Conservation (phyloP, 2,797 vertebrate genomes). For the Sebastes iracundus region DNA sequence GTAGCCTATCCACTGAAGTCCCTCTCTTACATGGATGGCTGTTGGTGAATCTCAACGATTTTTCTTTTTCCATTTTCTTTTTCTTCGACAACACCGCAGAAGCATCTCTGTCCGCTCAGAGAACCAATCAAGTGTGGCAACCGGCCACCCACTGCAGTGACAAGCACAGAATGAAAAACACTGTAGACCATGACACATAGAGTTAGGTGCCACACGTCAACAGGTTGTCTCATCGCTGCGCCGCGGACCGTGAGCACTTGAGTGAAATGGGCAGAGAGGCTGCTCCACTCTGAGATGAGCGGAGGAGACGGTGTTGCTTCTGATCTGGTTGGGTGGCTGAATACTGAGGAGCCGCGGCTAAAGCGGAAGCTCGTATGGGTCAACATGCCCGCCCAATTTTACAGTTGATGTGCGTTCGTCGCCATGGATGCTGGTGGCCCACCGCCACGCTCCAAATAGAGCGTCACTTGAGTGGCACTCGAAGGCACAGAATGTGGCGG, state of each 20-base stretch:
- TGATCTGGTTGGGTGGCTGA: conserved; percentile 71
- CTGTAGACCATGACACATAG: conserved; percentile 74
- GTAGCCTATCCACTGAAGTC: conserved; percentile 22
- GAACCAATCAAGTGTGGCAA: conserved; percentile 71
- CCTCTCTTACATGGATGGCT: conserved; percentile 24
- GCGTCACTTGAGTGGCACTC: conserved; percentile 69
- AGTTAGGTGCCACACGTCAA: conserved; percentile 73
- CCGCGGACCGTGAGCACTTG: conserved; percentile 67
- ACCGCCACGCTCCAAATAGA: conserved; percentile 52
- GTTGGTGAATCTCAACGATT: conserved; percentile 49
- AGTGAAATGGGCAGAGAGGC: conserved; percentile 74
- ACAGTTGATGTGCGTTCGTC: conserved; percentile 74
- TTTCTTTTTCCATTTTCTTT: conserved; percentile 55
- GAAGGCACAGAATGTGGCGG: conserved; percentile 62
- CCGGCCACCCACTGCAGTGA: conserved; percentile 65
- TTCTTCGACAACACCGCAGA: conserved; percentile 48
- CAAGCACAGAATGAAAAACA: conserved; percentile 76
- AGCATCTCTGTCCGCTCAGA: conserved; percentile 65
- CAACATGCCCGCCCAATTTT: conserved; percentile 79
- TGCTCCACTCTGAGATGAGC: conserved; percentile 67
- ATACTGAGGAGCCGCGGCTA: conserved; percentile 59
- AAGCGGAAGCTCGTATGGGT: conserved; percentile 62
- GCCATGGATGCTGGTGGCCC: conserved; percentile 56
- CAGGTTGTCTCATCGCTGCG: conserved; percentile 76
- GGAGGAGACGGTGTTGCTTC: conserved; percentile 70